A percentile compares a stretch with the other conserved stretches of the same genome.
phyloP scores from a whole-genome alignment of 2,113 vertebrate species.

The Eurypyga helias region DNA sequence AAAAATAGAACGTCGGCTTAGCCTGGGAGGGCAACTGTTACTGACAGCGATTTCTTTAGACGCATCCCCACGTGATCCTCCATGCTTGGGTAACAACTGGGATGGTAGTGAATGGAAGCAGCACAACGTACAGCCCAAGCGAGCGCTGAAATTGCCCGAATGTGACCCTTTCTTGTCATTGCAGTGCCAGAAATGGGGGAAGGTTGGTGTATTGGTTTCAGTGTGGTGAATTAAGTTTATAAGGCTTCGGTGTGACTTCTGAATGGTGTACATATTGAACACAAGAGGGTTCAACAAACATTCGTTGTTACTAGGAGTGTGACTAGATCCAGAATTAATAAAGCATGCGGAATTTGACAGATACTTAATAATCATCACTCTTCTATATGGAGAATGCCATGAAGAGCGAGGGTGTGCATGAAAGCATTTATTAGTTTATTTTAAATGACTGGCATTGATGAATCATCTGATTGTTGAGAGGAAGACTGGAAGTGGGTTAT shows the following conservation, averaged over 20 bases:
- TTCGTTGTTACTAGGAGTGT: background rate
- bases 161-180: background rate
- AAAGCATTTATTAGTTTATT: background rate
- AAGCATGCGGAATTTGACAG: background rate
- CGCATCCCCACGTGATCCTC: background rate
- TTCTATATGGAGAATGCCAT: background rate
- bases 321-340: background rate
- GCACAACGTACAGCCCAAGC: background rate
- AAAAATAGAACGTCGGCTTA: constrained; percentile 28
- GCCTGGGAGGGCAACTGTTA: background rate
- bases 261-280: background rate
- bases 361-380: background rate
- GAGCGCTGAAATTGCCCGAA: background rate
- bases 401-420: fast-evolving
- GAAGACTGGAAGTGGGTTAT: background rate
- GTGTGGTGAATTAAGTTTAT: background rate
- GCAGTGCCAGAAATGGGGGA: background rate
- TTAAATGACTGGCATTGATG: background rate
- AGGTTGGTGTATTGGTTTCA: background rate
- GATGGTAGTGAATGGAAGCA: background rate
- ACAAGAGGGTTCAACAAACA: background rate
- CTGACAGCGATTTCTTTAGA: constrained; percentile 15
- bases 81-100: background rate
- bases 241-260: background rate
- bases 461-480: background rate